A percentile compares a stretch with the other conserved stretches of the same genome.
Evolutionary conservation across 2,797 vertebrate genomes (phyloP).

Genomic region (Tauraco hartlaubi): DNA sequence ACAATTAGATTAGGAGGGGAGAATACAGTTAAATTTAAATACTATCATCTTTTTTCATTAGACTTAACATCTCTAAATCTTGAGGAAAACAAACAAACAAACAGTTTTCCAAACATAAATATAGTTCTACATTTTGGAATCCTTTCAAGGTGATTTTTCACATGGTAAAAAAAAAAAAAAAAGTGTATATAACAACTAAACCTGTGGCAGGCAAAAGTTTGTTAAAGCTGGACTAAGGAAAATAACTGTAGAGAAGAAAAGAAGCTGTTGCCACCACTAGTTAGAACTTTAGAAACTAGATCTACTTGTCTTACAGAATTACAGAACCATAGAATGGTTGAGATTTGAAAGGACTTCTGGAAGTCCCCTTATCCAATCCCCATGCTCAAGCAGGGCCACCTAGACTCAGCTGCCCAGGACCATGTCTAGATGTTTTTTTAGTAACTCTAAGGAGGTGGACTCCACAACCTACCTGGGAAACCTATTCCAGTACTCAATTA

Average conservation of each 20-base stretch:
- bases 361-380: not conserved
- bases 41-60: not conserved
- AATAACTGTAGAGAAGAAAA: not conserved
- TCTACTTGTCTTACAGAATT: not conserved
- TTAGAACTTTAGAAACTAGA: not conserved
- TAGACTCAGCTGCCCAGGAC: not conserved
- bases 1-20: not conserved
- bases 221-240: not conserved
- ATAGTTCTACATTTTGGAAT: rapidly evolving
- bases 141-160: not conserved
- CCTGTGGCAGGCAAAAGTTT: not conserved
- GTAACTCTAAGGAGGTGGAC: not conserved
- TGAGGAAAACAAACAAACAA: not conserved
- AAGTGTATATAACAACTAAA: not conserved
- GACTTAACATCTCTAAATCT: rapidly evolving
- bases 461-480: not conserved
- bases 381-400: not conserved
- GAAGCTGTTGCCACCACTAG: not conserved
- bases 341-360: not conserved
- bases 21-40: not conserved
- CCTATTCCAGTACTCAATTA: not conserved
- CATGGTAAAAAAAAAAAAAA: too few species aligned
- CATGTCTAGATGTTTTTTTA: not conserved
- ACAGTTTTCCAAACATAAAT: not conserved
- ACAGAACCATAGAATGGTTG: not conserved